A percentile compares a stretch with the other conserved stretches of the same genome.
Conservation (phyloP, 2,113 vertebrate genomes). For the Cnemophilus loriae region DNA sequence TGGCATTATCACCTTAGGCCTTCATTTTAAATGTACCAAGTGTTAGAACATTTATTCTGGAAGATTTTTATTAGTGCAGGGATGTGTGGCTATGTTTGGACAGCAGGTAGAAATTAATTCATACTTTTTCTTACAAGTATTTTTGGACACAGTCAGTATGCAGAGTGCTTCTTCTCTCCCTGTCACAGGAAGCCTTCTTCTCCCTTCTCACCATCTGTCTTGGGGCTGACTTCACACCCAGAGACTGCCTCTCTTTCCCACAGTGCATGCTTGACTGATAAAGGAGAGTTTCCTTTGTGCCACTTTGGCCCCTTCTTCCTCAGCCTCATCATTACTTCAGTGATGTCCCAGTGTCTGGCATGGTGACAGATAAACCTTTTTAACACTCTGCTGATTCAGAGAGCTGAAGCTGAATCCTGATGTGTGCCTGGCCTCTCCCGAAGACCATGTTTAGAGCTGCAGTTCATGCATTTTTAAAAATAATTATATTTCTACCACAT, state of each 20-base stretch:
- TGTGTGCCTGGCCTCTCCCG: background rate
- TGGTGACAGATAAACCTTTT: constrained; percentile 23
- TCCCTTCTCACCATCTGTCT: background rate
- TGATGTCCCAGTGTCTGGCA: background rate
- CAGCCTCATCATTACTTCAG: background rate
- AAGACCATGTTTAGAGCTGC: background rate
- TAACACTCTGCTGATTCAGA: background rate
- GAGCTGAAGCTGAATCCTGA: background rate
- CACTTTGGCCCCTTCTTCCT: background rate
- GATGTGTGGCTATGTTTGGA: background rate
- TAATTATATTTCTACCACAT: constrained; percentile 16
- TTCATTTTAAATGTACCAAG: background rate
- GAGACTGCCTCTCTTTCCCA: background rate
- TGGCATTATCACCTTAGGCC: background rate
- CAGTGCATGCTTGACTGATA: background rate
- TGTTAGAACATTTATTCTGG: background rate
- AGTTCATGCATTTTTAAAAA: constrained; percentile 9
- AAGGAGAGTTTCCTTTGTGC: background rate
- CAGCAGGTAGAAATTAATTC: background rate
- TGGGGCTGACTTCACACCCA: background rate
- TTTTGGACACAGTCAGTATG: background rate
- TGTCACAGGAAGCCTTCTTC: background rate
- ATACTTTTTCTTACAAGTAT: background rate
- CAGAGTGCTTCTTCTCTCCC: background rate
- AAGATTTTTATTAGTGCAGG: background rate